Evolutionary conservation across 2,113 vertebrate genomes (phyloP), one percentile per base, ranked within the genome.

Genomic region (Ciconia boyciana): DNA sequence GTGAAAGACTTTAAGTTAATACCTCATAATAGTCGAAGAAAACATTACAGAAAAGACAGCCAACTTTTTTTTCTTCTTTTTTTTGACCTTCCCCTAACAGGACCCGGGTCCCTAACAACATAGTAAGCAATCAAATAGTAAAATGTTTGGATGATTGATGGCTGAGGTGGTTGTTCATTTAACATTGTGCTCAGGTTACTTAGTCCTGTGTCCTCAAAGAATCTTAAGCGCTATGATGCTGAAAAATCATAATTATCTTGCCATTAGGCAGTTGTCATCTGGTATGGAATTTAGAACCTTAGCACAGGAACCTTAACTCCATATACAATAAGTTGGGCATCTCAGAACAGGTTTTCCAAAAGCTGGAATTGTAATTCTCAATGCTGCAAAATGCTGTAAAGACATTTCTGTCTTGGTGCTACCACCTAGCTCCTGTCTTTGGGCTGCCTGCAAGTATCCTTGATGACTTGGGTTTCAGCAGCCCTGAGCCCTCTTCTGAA

Each of bases 311-410:
- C 9, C 7, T 55, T 81, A 66, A 78, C 8, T 57, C 31, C 3
- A 0, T 58, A 21, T 58, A 19, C 0, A 16, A 9, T 1, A 0
- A 82, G 11, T 11, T 60, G 11, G 13, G 4, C 29, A n/a, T 39
- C n/a, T 76, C 2, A 0, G 51, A 83, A 82, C 10, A 39, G 16
- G 10, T 64, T 88, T 92, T 86, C 8, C 31, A 76, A 16, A 89
- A 76, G 43, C 32, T 91, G 43, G 5, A 68, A 22, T 60, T 11
- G 20, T 60, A 76, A 49, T 64, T 94, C 25, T 91, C 9, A 89
- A 0, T 66, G 22, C 66, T 58, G 48, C 21, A 66, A 79, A 68
- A 43, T 79, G 16, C 29, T 86, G 8, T 60, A 29, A 83, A 79
- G 44, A 32, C 48, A 3, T 10, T 69, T 86, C 36, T 89, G 54